A percentile compares a stretch with the other conserved stretches of the same genome.
Conservation (phyloP, 2,113 vertebrate species). For the Poicephalus meyeri region DNA sequence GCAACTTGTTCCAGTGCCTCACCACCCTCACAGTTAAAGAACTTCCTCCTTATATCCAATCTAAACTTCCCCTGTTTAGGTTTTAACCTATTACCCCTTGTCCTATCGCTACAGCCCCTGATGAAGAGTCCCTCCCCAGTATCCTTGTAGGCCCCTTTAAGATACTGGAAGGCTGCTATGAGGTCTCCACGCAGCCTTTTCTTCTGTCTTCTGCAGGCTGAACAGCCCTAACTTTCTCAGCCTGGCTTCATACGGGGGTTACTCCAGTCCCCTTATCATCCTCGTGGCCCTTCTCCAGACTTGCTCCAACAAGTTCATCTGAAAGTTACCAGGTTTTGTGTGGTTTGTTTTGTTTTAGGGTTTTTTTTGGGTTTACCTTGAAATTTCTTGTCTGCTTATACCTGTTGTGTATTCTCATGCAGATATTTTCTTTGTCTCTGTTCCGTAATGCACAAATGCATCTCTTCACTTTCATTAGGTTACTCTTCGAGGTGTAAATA, state of each 20-base stretch:
- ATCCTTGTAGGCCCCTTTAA: not conserved
- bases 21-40: not conserved
- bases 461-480: not conserved
- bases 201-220: not conserved
- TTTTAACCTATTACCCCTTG: not conserved
- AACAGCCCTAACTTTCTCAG: not conserved
- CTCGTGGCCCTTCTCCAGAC: not conserved
- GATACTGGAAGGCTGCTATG: not conserved
- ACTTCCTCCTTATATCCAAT: not conserved
- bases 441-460: not conserved
- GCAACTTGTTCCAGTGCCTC: not conserved
- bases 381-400: not conserved
- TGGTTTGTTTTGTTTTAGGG: fast-evolving
- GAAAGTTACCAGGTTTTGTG: not conserved
- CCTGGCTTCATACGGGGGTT: not conserved
- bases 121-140: not conserved
- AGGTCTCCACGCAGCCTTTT: not conserved
- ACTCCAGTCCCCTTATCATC: not conserved
- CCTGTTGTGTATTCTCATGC: not conserved
- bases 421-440: not conserved
- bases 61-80: not conserved
- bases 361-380: not conserved
- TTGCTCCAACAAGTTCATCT: not conserved
- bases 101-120: not conserved
- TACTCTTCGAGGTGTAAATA: constrained; percentile 20